Evolutionary conservation across 35 echinoderm and acorn worm species (phyloP).

Genomic region (Anneissia japonica): DNA sequence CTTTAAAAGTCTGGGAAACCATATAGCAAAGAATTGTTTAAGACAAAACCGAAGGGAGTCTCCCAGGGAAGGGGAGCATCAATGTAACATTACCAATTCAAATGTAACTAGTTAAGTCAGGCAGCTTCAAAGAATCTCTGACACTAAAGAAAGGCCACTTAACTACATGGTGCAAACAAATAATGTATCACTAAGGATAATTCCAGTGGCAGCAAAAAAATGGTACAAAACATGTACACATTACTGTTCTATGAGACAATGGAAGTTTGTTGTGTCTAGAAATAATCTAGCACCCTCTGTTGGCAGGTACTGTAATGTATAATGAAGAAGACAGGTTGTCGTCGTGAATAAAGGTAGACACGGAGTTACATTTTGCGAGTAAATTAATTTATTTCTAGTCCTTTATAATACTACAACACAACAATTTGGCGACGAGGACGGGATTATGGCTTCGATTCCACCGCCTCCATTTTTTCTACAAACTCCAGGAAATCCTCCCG

Average conservation of each 20-base stretch:
- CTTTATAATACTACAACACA: slow-evolving; percentile 18
- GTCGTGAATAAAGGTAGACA: slow-evolving; percentile 20
- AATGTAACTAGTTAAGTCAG: no score
- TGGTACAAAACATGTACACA: not conserved
- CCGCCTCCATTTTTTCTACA: not conserved
- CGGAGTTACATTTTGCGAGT: not conserved
- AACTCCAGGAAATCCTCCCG: slow-evolving; percentile 8
- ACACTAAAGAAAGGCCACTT: no score
- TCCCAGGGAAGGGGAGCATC: no score
- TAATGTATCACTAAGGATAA: not conserved
- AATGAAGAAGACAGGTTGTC: not conserved
- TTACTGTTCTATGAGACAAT: slow-evolving; percentile 35
- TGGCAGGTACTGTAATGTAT: no score
- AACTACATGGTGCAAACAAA: not conserved
- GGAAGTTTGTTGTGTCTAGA: slow-evolving; percentile 21
- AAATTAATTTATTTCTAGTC: not conserved
- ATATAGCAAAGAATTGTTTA: slow-evolving; percentile 20
- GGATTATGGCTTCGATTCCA: slow-evolving; percentile 19
- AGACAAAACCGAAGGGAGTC: no score
- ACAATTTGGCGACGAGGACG: slow-evolving; percentile 14
- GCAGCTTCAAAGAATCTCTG: no score
- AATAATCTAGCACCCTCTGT: slow-evolving; percentile 34
- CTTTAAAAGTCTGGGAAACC: slow-evolving; percentile 19
- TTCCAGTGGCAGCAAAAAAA: not conserved
- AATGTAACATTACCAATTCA: no score